Percentiles rank a stretch among this genome's conserved stretches.
These are phyloP conservation scores for Kryptolebias marmoratus DNA, from an alignment of 2,113 vertebrate species.

Conservation along the genomic window DNA sequence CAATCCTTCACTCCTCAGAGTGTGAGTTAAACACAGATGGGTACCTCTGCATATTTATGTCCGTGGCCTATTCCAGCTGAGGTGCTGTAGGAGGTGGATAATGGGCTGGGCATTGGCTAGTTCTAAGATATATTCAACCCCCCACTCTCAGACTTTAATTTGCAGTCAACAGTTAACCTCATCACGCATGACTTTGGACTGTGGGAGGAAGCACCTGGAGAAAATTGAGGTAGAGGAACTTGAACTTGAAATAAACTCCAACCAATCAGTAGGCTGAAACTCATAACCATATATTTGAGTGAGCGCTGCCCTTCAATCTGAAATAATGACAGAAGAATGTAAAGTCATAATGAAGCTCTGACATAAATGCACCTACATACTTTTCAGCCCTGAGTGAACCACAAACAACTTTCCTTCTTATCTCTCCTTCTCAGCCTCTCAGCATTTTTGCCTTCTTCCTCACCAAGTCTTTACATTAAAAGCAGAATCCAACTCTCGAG, in stretches of 20 bases:
- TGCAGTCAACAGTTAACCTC: background rate
- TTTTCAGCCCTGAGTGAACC: slow-evolving; percentile 29
- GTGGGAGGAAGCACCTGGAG: slow-evolving; percentile 7
- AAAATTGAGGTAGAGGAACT: background rate
- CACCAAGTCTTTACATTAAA: slow-evolving; percentile 36
- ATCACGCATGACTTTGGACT: background rate
- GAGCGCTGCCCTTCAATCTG: slow-evolving; percentile 9
- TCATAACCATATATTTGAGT: background rate
- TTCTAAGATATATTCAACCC: background rate
- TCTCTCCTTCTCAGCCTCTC: slow-evolving; percentile 40
- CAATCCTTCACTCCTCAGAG: no score
- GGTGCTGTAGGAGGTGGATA: background rate
- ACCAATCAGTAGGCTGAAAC: background rate
- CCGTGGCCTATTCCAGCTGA: background rate
- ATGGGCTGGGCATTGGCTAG: background rate
- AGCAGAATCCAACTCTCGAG: slow-evolving; percentile 37
- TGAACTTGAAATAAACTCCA: background rate
- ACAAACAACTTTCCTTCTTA: slow-evolving; percentile 48
- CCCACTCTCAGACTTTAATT: background rate
- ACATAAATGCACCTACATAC: slow-evolving; percentile 30
- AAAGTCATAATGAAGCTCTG: slow-evolving; percentile 28
- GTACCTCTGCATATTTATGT: background rate
- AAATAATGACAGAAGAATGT: slow-evolving; percentile 20
- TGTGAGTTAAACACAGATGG: background rate
- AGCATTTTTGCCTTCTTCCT: slow-evolving; percentile 1